Evolutionary conservation across 1,140 invertebrate species (phyloP), one percentile per base, ranked within the genome.

Genomic region (Drosophila auraria): DNA sequence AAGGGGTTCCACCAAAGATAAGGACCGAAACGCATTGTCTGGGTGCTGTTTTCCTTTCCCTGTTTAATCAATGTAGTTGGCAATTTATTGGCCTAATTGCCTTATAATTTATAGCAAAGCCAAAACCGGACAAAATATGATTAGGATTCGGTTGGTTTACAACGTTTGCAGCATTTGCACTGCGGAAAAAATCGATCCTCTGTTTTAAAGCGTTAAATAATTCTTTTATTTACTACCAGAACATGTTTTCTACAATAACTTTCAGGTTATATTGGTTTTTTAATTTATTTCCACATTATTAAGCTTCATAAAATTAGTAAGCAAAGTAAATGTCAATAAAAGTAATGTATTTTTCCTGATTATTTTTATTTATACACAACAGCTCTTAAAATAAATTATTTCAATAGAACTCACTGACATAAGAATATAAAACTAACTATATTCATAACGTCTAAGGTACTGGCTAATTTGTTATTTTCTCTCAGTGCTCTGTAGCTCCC

Each of bases 21-120:
- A 71, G 49, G 14, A 7, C 20, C 44, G 25, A 38, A 69, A 54
- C 25, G 56, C 57, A 78, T 57, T 78, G 65, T 63, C 74, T 78
- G 53, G 33, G 14, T 11, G 27, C 42, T 33, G 47, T 60, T 44
- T 23, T 33, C 54, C 45, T 9, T 53, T 45, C 38, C 38, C 42
- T 38, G 66, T 68, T 65, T 73, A 84, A 77, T 80, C 68, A 74
- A 73, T 74, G 61, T 62, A 82, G 57, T 53, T 73, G 54, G 57
- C 11, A 78, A 86, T 86, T 82, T 82, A 86, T 86, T 78, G 80
- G 78, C 14, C 69, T 86, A 86, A 86, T 86, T 86, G 82, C 62
- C 65, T 61, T 86, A 74, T 86, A 86, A 86, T 82, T 82, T 86
- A 86, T 81, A 78, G 71, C 75, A 61, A 65, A 56, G 57, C 15